Evolutionary conservation across 2,797 vertebrate genomes (phyloP), one percentile per base, ranked within the genome.

Genomic region (Philypnodon macrostomus): DNA sequence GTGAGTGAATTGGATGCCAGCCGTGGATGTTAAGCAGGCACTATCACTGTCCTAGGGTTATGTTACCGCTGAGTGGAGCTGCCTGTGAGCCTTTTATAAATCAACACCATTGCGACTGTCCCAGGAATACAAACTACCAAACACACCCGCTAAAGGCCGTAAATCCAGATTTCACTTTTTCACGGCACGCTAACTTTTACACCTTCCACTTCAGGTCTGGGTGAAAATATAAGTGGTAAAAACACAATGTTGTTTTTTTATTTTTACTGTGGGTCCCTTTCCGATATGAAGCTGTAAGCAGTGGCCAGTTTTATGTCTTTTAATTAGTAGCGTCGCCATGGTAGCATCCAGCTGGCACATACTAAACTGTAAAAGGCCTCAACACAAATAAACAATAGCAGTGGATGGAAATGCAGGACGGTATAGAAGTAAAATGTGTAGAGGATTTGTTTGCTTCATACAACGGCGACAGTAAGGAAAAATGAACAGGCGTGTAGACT

Each of bases 301-400:
- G 41, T n/a, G 77, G 65, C 75, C 54, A 68, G 77, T 70, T 87
- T 86, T 82, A 82, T 78, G 81, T 67, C 67, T 82, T 85, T 84
- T 85, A 83, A 84, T 86, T 85, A 81, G 74, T 63, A 47, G 64
- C 47, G 47, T 70, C 66, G 39, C 69, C 56, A 42, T 27, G 34
- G 70, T 59, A 74, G 67, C 62, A 53, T 54, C 47, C 56, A 69
- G 61, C 75, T 75, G 63, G 74, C 72, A 66, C 64, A 66, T n/a
- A n/a, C n/a, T 54, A 53, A 24, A 64, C 51, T 36, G 30, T 44
- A n/a, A n/a, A n/a, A 11, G 47, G 32, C 41, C 51, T 17, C 39
- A 38, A 67, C 45, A 53, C 24, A 61, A 30, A 71, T 51, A 73
- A 70, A 77, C 49, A 75, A 67, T 17, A 36, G 37, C 32, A 46